These are phyloP conservation scores for Perognathus longimembris DNA, from an alignment of 2,113 vertebrate species.

Conservation along the genomic window DNA sequence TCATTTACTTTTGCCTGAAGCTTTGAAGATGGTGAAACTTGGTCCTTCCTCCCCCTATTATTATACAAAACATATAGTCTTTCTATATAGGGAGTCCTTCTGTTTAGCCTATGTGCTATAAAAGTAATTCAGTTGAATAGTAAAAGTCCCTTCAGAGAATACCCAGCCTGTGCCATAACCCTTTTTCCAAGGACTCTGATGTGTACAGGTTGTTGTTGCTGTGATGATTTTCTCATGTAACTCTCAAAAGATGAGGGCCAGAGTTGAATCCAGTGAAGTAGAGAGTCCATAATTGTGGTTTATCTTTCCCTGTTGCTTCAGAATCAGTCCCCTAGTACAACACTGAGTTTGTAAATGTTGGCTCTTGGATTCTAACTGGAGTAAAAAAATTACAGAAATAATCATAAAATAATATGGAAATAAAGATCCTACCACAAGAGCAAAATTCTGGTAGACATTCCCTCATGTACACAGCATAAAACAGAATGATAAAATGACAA, in stretches of 20 bases:
- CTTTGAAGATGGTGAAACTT: neutral
- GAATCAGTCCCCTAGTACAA: neutral
- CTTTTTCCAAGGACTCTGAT: neutral
- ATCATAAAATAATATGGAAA: constrained; percentile 2
- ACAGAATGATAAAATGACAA: neutral
- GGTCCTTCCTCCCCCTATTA: neutral
- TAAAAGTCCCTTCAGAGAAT: neutral
- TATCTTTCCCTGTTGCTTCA: neutral
- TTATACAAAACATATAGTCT: neutral
- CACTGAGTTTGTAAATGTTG: neutral
- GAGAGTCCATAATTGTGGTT: neutral
- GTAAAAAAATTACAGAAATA: constrained; percentile 24
- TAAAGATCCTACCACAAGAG: neutral
- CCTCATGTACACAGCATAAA: neutral
- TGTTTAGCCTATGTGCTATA: neutral
- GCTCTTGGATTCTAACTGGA: neutral
- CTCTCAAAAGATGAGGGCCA: neutral
- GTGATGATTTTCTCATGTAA: neutral
- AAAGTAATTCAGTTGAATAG: neutral
- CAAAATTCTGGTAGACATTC: neutral
- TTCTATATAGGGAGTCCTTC: neutral
- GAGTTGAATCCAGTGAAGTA: neutral
- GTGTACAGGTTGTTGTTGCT: neutral
- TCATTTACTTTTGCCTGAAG: constrained; percentile 2
- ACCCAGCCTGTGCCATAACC: no score